Evolutionary conservation across 1,140 invertebrate species (phyloP).

Genomic region (Ceratosolen solmsi): DNA sequence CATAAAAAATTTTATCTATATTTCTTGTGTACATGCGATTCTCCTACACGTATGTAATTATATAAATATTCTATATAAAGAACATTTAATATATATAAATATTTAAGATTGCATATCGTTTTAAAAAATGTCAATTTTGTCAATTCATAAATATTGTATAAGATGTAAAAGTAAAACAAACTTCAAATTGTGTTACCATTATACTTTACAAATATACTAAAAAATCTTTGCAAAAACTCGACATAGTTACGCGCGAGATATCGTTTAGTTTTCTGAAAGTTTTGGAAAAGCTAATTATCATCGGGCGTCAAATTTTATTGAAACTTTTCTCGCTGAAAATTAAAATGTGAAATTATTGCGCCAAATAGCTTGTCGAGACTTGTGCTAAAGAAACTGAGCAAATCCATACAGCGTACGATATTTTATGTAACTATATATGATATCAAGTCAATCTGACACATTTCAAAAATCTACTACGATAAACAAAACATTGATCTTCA

Average conservation of each 20-base stretch:
- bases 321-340: neutral
- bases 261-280: slow-evolving; percentile 20
- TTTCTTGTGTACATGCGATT: slow-evolving; percentile 49
- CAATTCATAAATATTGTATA: slow-evolving; percentile 47
- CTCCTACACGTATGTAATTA: slow-evolving; percentile 42
- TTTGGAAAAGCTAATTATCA: neutral
- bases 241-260: neutral
- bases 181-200: slow-evolving; percentile 39
- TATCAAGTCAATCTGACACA: slow-evolving; percentile 21
- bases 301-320: neutral
- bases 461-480: neutral
- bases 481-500: neutral
- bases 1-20: slow-evolving; percentile 61
- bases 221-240: slow-evolving; percentile 30
- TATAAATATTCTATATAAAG: slow-evolving; percentile 42
- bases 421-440: slow-evolving; percentile 2
- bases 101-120: slow-evolving; percentile 50
- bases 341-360: too few species aligned
- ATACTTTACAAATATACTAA: neutral
- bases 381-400: neutral
- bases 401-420: neutral
- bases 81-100: too few species aligned
- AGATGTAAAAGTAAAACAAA: slow-evolving; percentile 19
- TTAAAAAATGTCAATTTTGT: slow-evolving; percentile 50
- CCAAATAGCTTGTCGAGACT: neutral